Conservation (phyloP, 1,140 invertebrate genomes). For the Drosophila punjabiensis region DNA sequence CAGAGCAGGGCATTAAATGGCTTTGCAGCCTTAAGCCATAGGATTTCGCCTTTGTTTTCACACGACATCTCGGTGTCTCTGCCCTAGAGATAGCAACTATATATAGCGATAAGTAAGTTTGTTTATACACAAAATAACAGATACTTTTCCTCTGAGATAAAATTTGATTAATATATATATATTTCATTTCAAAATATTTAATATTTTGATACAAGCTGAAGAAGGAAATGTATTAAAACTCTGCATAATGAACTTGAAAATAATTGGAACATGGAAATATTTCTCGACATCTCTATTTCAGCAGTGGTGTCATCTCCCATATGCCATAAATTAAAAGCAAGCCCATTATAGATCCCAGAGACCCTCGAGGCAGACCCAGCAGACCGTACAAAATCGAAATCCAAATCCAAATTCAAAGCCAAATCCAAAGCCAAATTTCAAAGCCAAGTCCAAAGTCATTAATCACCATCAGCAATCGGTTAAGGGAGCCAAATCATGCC, state of each 20-base stretch:
- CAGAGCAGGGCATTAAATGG: constrained; percentile 62
- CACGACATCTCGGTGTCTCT: constrained; percentile 45
- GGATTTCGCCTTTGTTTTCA: constrained; percentile 64
- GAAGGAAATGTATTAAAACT: no score
- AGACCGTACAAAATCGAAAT: constrained; percentile 1
- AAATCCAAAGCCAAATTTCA: neutral
- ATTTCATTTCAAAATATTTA: neutral
- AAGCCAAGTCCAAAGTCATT: constrained; percentile 49
- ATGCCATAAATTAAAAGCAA: constrained; percentile 71
- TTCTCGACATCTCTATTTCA: neutral
- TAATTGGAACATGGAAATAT: neutral
- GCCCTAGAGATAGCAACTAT: constrained; percentile 11
- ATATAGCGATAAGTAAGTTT: neutral
- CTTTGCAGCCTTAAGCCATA: constrained; percentile 60
- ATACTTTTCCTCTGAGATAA: neutral
- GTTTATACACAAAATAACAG: neutral
- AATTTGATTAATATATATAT: neutral
- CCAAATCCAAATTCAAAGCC: neutral
- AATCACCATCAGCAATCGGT: constrained; percentile 77
- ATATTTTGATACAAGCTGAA: neutral
- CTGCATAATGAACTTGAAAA: no score
- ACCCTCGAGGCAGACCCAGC: constrained; percentile 15
- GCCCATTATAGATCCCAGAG: constrained; percentile 33
- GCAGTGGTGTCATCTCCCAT: constrained; percentile 29
- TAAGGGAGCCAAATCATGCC: constrained; percentile 51